phyloP scores from a whole-genome alignment of 2,113 vertebrate genomes.

The Scopus umbretta region DNA sequence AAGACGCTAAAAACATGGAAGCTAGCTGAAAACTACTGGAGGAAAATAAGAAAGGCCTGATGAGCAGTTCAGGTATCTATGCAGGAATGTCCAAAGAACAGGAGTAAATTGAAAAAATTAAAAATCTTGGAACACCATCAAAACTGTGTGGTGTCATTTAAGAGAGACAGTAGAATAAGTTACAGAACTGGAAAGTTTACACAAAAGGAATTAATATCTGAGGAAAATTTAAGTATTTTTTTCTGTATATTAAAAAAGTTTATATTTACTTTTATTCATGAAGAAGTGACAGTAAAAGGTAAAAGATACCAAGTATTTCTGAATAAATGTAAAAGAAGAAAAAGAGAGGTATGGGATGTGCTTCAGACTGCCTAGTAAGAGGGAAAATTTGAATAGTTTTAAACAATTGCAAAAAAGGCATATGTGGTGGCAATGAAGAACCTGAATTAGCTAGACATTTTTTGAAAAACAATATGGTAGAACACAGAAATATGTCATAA shows the following conservation, averaged over 20 bases:
- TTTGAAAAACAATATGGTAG: background rate
- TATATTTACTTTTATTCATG: background rate
- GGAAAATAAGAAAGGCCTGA: background rate
- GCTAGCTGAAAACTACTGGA: background rate
- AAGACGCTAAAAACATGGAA: background rate
- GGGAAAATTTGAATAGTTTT: background rate
- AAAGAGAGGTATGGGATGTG: background rate
- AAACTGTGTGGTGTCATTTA: background rate
- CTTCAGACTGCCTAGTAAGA: background rate
- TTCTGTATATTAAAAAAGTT: background rate
- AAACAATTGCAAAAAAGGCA: background rate
- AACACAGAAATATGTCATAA: background rate
- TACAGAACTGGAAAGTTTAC: background rate
- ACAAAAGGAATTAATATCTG: background rate
- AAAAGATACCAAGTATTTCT: background rate
- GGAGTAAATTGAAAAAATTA: background rate
- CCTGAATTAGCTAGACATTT: background rate
- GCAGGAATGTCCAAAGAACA: background rate
- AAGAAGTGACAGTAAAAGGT: background rate
- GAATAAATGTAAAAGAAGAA: background rate
- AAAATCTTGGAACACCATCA: background rate
- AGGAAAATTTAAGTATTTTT: background rate
- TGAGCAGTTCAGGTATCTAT: background rate
- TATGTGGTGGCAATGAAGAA: background rate
- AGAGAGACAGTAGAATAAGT: background rate